Evolutionary conservation across 2,888 invertebrate species (phyloP).

Genomic region (Gandaritis pyraliata): DNA sequence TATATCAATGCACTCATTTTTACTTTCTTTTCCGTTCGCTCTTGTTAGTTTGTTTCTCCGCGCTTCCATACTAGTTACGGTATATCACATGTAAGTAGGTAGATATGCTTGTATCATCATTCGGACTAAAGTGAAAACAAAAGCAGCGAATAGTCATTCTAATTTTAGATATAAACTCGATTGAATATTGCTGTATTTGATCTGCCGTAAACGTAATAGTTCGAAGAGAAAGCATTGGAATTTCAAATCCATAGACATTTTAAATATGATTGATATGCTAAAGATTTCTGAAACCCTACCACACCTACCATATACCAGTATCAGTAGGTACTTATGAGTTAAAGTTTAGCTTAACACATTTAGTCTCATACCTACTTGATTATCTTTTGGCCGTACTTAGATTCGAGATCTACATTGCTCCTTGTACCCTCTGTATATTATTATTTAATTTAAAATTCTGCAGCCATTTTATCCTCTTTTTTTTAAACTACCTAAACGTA

Average conservation of each 20-base stretch:
- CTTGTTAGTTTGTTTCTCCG: slow-evolving; percentile 68
- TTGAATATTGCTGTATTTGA: slow-evolving; percentile 9
- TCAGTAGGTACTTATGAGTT: background rate
- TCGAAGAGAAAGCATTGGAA: background rate
- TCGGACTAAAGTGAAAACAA: slow-evolving; percentile 55
- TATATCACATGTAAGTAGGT: slow-evolving; percentile 36
- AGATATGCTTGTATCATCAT: slow-evolving; percentile 32
- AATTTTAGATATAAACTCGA: slow-evolving; percentile 9
- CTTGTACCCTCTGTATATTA: too few species aligned
- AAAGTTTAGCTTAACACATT: background rate
- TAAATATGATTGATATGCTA: background rate
- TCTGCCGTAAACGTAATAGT: slow-evolving; percentile 1
- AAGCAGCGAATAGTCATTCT: slow-evolving; percentile 32
- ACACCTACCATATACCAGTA: background rate
- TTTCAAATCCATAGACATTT: background rate
- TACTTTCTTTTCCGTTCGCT: slow-evolving; percentile 84
- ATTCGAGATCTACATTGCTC: too few species aligned
- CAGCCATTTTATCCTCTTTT: too few species aligned
- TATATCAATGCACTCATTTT: slow-evolving; percentile 80
- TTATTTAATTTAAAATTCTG: too few species aligned
- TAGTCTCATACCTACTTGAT: too few species aligned
- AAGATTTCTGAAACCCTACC: background rate
- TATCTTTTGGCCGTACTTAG: too few species aligned
- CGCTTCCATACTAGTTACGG: slow-evolving; percentile 47
- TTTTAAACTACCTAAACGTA: too few species aligned